Evolutionary conservation across 1,140 invertebrate species (phyloP).

Genomic region (Araneus ventricosus): DNA sequence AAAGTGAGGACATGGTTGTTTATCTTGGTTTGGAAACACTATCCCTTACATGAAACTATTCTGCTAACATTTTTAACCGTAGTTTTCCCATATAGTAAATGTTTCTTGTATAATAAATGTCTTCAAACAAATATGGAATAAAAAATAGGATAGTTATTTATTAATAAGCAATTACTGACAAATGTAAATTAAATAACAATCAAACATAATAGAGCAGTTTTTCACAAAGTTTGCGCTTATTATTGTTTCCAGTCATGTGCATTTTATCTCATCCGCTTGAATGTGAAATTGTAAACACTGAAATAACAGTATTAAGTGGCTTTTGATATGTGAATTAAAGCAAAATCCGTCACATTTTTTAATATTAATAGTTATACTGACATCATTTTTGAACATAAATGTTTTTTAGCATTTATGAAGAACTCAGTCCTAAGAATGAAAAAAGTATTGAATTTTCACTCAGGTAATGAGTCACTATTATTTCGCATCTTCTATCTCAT

Average conservation of each 20-base stretch:
- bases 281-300: no score
- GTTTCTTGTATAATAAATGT: background rate
- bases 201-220: background rate
- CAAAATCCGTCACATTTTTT: no score
- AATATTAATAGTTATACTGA: no score
- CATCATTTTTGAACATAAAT: no score
- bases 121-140: background rate
- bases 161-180: background rate
- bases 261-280: background rate
- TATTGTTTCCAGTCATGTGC: background rate
- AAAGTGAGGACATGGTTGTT: background rate
- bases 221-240: background rate
- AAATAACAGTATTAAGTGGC: no score
- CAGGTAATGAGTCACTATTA: no score
- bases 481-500: no score
- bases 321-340: no score
- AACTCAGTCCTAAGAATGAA: no score
- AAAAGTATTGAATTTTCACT: no score
- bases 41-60: background rate
- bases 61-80: conserved; percentile 32
- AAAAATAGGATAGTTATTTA: background rate
- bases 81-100: background rate
- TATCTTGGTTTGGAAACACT: background rate
- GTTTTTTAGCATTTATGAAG: no score
- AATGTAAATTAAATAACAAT: background rate